These are phyloP conservation scores for Bufo gargarizans DNA, from an alignment of 2,113 vertebrate genomes.

Conservation along the genomic window DNA sequence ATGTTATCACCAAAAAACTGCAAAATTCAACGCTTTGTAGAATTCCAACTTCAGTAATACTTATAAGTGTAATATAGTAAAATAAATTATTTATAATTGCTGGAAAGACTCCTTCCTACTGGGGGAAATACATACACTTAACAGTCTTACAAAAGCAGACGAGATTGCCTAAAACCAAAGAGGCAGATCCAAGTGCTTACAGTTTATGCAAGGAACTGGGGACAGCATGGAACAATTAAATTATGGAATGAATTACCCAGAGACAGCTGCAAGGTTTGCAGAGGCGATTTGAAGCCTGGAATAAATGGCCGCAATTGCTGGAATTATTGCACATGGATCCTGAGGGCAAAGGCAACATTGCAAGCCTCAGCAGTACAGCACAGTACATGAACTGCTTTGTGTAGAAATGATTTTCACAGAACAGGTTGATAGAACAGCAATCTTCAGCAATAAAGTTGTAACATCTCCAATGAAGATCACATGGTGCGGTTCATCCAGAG, in stretches of 20 bases:
- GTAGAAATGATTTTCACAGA: slow-evolving; percentile 55
- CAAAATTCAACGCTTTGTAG: neutral
- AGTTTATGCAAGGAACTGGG: slow-evolving; percentile 68
- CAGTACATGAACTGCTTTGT: slow-evolving; percentile 60
- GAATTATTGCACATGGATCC: slow-evolving; percentile 65
- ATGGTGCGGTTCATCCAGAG: neutral
- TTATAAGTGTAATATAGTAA: slow-evolving; percentile 21
- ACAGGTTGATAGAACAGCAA: slow-evolving; percentile 22
- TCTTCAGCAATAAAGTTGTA: slow-evolving; percentile 31
- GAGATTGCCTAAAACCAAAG: slow-evolving; percentile 42
- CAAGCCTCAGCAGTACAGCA: slow-evolving; percentile 62
- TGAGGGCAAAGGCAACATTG: slow-evolving; percentile 63
- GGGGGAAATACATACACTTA: neutral
- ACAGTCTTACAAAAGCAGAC: slow-evolving; percentile 13
- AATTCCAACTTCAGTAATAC: neutral
- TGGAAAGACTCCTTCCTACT: slow-evolving; percentile 12
- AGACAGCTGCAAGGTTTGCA: slow-evolving; percentile 70
- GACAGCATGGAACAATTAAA: slow-evolving; percentile 69
- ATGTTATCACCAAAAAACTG: neutral
- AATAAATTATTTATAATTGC: slow-evolving; percentile 19
- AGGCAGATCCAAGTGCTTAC: slow-evolving; percentile 61
- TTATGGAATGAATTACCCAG: slow-evolving; percentile 66
- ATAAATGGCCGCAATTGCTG: slow-evolving; percentile 62
- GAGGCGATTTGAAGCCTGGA: slow-evolving; percentile 63
- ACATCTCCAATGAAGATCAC: neutral